Conservation (phyloP, 2,797 vertebrate genomes). For the Huso huso region DNA sequence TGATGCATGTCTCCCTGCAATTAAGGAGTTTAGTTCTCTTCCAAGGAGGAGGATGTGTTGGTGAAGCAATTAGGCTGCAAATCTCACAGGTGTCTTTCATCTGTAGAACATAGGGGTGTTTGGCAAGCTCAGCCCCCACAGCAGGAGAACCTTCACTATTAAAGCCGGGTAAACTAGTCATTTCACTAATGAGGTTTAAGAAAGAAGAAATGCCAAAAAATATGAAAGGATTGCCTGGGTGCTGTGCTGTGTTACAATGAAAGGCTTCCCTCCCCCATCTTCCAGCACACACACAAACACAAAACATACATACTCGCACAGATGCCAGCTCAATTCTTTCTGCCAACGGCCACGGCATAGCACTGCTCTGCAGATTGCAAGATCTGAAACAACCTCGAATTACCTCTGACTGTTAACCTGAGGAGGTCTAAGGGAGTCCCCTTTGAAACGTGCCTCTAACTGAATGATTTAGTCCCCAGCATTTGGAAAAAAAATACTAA, state of each 20-base stretch:
- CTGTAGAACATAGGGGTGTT: not conserved
- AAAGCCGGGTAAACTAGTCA: not conserved
- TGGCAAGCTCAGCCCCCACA: not conserved
- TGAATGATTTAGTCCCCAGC: not conserved
- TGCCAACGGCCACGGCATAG: not conserved
- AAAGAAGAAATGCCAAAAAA: not conserved
- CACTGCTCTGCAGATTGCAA: not conserved
- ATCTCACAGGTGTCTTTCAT: conserved; percentile 4
- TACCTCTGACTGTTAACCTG: not conserved
- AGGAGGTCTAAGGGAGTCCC: not conserved
- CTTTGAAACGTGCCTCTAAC: not conserved
- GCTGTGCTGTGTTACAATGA: too few species aligned
- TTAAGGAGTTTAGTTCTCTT: conserved; percentile 11
- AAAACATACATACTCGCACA: not conserved
- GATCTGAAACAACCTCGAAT: not conserved
- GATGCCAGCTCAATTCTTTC: not conserved
- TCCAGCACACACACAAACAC: not conserved
- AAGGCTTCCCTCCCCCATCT: not conserved
- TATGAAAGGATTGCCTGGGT: not conserved
- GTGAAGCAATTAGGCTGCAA: conserved; percentile 3
- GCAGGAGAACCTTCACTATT: conserved; percentile 7
- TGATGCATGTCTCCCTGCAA: conserved; percentile 4
- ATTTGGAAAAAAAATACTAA: not conserved
- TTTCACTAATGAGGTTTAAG: not conserved
- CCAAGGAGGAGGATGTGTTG: conserved; percentile 1